Evolutionary conservation across 2,113 vertebrate species (phyloP).

Genomic region (Lepus timidus): DNA sequence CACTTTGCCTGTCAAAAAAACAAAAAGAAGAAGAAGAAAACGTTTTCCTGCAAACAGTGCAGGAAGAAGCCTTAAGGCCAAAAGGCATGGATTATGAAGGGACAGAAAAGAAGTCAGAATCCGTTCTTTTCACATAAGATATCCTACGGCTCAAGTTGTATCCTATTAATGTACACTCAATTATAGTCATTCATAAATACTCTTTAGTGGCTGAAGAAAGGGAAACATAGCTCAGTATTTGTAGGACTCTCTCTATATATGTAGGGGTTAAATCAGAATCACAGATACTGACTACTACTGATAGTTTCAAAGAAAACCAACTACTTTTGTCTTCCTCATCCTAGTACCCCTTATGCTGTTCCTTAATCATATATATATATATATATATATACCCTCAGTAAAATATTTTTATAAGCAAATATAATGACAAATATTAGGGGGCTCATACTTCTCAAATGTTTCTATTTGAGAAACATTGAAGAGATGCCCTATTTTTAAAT

Average conservation of each 20-base stretch:
- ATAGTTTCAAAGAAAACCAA: conserved; percentile 6
- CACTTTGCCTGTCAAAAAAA: too few species aligned
- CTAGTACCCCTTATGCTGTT: neutral
- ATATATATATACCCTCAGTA: neutral
- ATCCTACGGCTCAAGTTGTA: neutral
- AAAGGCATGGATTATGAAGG: neutral
- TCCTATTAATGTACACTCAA: neutral
- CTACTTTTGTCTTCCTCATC: neutral
- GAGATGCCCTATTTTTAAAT: neutral
- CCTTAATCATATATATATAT: neutral
- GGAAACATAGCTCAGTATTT: neutral
- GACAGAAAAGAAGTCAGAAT: conserved; percentile 17
- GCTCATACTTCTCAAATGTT: conserved; percentile 2
- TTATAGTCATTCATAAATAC: neutral
- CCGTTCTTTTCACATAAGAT: conserved; percentile 7
- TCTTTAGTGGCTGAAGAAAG: neutral
- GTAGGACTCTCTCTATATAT: neutral
- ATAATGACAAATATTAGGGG: neutral
- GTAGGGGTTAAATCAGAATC: conserved; percentile 26
- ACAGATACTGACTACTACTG: neutral
- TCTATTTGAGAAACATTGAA: neutral
- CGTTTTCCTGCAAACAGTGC: neutral
- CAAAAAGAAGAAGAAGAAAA: neutral
- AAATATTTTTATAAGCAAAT: conserved; percentile 25
- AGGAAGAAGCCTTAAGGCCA: neutral